Conservation (phyloP, 2,888 invertebrate genomes). For the Lasioglossum calceatum region DNA sequence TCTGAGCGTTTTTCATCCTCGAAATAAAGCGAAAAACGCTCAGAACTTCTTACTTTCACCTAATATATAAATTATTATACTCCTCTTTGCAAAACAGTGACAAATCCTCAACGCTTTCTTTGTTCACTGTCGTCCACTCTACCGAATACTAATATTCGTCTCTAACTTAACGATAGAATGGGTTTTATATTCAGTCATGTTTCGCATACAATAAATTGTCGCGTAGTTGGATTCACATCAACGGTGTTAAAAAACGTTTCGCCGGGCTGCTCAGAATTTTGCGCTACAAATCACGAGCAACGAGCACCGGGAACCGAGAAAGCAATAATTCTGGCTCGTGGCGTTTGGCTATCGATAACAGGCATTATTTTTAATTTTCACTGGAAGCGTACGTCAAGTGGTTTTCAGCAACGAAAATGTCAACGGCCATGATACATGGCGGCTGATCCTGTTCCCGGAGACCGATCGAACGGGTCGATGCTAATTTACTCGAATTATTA, state of each 20-base stretch:
- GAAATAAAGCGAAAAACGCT: too few relatives aligned
- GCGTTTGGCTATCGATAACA: background rate
- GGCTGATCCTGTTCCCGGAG: slow-evolving; percentile 11
- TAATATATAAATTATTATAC: too few relatives aligned
- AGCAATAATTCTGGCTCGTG: background rate
- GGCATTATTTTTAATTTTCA: slow-evolving; percentile 3
- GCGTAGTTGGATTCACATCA: background rate
- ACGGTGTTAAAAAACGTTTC: background rate
- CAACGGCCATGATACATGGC: slow-evolving; percentile 27
- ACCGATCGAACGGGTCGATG: slow-evolving; percentile 54
- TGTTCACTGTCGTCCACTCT: background rate
- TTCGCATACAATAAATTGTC: background rate
- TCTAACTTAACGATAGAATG: background rate
- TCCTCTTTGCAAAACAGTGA: too few relatives aligned
- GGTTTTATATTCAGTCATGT: background rate
- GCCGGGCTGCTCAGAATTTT: background rate
- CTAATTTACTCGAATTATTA: slow-evolving; percentile 71
- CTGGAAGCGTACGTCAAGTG: background rate
- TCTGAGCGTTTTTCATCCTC: too few relatives aligned
- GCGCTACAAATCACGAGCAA: background rate
- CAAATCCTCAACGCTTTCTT: too few relatives aligned
- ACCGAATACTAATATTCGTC: background rate
- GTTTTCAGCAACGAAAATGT: slow-evolving; percentile 25
- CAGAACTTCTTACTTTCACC: too few relatives aligned
- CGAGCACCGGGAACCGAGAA: background rate